phyloP scores from a whole-genome alignment of 2,888 invertebrate genomes.

The Drosophila mayaguana region DNA sequence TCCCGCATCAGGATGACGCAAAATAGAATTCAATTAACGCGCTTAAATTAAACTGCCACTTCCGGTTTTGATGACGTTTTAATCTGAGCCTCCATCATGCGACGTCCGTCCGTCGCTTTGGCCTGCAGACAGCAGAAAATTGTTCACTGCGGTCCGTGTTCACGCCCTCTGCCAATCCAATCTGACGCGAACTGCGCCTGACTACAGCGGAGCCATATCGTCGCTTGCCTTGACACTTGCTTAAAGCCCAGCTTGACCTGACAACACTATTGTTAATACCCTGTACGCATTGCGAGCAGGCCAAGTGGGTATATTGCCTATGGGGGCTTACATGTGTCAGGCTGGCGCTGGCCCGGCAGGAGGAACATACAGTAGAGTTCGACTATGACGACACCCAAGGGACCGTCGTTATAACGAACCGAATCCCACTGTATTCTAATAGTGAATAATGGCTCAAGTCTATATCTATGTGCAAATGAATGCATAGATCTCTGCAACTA shows the following conservation, averaged over 20 bases:
- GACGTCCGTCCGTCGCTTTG: neutral
- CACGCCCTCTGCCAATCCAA: constrained; percentile 14
- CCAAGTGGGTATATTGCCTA: neutral
- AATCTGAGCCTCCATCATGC: constrained; percentile 58
- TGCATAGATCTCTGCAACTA: neutral
- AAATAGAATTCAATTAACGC: constrained; percentile 83
- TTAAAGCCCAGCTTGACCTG: constrained; percentile 36
- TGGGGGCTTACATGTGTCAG: neutral
- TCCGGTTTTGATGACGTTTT: constrained; percentile 83
- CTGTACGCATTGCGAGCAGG: neutral
- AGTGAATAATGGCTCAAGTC: too few species aligned
- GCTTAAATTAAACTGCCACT: constrained; percentile 83
- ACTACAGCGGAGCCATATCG: constrained; percentile 44
- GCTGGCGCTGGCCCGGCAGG: too few species aligned
- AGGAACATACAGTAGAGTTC: too few species aligned
- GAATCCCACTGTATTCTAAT: too few species aligned
- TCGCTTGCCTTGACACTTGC: constrained; percentile 34
- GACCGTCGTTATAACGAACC: too few species aligned
- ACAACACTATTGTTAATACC: constrained; percentile 10
- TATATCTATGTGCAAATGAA: neutral
- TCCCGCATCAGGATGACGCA: constrained; percentile 56
- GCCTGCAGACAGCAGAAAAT: constrained; percentile 48
- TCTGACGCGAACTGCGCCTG: constrained; percentile 35
- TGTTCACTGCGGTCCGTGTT: constrained; percentile 18
- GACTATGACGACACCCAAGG: too few species aligned